phyloP scores from a whole-genome alignment of 37 sponge, comb jelly and placozoan species.

The Aplysina aerophoba region DNA sequence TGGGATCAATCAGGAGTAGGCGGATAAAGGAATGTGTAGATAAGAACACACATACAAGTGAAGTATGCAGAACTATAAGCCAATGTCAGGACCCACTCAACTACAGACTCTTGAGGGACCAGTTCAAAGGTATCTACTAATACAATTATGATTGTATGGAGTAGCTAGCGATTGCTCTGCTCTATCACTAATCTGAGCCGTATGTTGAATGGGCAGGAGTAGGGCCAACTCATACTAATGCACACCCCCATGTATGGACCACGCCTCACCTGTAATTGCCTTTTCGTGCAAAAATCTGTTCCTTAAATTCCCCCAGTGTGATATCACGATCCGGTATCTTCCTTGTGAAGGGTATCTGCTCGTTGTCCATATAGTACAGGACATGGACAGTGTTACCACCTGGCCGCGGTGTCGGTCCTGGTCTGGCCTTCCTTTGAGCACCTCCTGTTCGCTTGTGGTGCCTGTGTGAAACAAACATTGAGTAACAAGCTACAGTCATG shows the following conservation, averaged over 20 bases:
- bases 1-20: not conserved
- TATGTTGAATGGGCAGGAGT: too few species aligned
- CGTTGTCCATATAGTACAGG: slow-evolving; percentile 50
- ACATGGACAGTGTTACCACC: slow-evolving; percentile 11
- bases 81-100: too few species aligned
- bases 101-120: too few species aligned
- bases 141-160: not conserved
- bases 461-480: not conserved
- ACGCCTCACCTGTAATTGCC: slow-evolving; percentile 57
- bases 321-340: slow-evolving; percentile 15
- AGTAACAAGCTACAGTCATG: not conserved
- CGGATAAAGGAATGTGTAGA: too few species aligned
- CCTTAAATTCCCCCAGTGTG: slow-evolving; percentile 76
- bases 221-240: not conserved
- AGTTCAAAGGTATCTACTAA: not conserved
- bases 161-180: not conserved
- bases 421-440: not conserved
- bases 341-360: slow-evolving; percentile 39
- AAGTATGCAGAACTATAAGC: too few species aligned
- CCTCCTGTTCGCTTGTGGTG: not conserved
- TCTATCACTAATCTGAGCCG: not conserved
- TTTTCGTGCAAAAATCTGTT: slow-evolving; percentile 67
- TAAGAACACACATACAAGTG: too few species aligned
- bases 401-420: not conserved
- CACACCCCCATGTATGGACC: not conserved